phyloP scores from a whole-genome alignment of 1,140 invertebrate species.

The Penaeus chinensis region DNA sequence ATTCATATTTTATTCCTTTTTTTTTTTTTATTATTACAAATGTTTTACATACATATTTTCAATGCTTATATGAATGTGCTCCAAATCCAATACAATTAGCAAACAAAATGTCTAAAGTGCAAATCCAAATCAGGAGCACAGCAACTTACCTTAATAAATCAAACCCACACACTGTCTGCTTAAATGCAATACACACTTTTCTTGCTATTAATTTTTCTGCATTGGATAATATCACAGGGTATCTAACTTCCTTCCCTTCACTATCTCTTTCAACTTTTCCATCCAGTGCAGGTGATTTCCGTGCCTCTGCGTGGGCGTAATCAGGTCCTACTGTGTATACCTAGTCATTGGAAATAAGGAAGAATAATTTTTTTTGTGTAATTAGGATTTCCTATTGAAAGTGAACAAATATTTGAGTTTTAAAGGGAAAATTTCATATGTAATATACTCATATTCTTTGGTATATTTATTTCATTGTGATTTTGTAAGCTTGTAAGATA shows the following conservation, averaged over 20 bases:
- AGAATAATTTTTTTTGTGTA: not conserved
- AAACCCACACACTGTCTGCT: conserved; percentile 99
- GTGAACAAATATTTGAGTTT: not conserved
- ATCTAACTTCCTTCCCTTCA: conserved; percentile 98
- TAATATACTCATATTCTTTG: not conserved
- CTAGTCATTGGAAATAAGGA: conserved; percentile 67
- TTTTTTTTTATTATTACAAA: not conserved
- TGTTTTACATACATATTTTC: not conserved
- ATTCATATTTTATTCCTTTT: too few species aligned
- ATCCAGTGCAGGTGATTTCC: conserved; percentile 97
- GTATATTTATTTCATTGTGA: not conserved
- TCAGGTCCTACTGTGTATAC: conserved; percentile 96
- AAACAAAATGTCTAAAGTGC: not conserved
- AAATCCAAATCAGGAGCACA: not conserved
- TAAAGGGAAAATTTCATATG: conserved; percentile 7
- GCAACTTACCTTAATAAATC: conserved; percentile 85
- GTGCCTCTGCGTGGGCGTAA: conserved; percentile 98
- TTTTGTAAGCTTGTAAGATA: not conserved
- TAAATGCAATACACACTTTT: conserved; percentile 97
- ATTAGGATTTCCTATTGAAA: not conserved
- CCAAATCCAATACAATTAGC: too few species aligned
- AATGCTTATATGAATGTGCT: too few species aligned
- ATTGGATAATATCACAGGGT: conserved; percentile 97
- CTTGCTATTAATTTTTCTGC: conserved; percentile 98
- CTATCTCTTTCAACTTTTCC: conserved; percentile 99